Conservation (phyloP, 1,140 invertebrate species). For the Drosophila insularis region DNA sequence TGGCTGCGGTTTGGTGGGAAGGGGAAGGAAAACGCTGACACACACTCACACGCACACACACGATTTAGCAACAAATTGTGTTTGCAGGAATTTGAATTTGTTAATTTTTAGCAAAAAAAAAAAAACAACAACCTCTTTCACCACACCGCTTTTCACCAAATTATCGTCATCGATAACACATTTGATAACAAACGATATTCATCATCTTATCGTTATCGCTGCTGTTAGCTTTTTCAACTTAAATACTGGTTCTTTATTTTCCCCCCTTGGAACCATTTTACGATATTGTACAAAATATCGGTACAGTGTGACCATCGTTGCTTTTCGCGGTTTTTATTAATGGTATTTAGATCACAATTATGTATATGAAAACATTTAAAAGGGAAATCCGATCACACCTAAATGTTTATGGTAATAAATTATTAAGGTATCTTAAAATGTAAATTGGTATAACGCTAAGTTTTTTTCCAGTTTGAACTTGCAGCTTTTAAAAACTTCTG, state of each 20-base stretch:
- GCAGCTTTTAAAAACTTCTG: no score
- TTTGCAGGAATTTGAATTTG: slow-evolving; percentile 32
- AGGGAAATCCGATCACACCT: no score
- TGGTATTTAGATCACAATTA: no score
- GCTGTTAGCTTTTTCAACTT: background rate
- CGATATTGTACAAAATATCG: background rate
- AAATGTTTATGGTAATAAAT: no score
- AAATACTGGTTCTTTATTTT: background rate
- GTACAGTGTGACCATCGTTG: background rate
- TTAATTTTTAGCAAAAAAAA: slow-evolving; percentile 62
- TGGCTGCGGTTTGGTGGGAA: background rate
- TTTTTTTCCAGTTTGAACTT: no score
- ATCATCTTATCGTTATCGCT: slow-evolving; percentile 2
- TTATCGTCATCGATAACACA: no score
- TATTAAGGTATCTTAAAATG: no score
- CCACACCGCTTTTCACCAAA: no score
- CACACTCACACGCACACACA: slow-evolving; percentile 34
- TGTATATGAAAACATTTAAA: no score
- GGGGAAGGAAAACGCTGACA: slow-evolving; percentile 21
- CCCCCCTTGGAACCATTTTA: background rate
- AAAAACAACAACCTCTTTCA: slow-evolving; percentile 8
- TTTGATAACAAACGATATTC: slow-evolving; percentile 19
- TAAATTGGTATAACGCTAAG: no score
- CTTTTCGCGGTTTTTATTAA: no score
- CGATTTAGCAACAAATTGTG: slow-evolving; percentile 22